Evolutionary conservation across 23 tunicate species (phyloP), one percentile per base, ranked within the genome.

Genomic region (Trididemnum miniatum): DNA sequence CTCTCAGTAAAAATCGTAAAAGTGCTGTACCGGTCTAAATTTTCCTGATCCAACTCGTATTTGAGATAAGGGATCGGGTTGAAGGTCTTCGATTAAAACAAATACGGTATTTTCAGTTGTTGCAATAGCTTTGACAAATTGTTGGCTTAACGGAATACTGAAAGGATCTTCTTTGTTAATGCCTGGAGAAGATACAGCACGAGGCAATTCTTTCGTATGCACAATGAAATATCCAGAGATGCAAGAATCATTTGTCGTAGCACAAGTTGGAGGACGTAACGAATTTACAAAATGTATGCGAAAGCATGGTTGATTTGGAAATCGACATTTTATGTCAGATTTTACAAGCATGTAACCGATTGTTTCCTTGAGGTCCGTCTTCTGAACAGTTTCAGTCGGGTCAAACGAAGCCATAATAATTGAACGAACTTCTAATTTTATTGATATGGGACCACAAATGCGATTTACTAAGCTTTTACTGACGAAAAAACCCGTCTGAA

Each of bases 1-100:
- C n/a, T n/a, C n/a, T n/a, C n/a, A n/a, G n/a, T n/a, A n/a, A n/a
- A n/a, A n/a, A n/a, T n/a, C n/a, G n/a, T n/a, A n/a, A n/a, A n/a
- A n/a, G n/a, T n/a, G n/a, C n/a, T n/a, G n/a, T 44, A 44, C 54
- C 54, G 9, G 9, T 44, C 54, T 44, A 65, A 69, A 82, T 23
- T 65, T 81, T 1, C 49, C 63, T 34, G 40, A 24, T 59, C 54
- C 35, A 1, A 30, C 0, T 67, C 79, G 0, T 59, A 35, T 35
- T 25, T 65, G 35, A 7, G 72, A 24, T 0, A 72, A 37, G 0
- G 80, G 71, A 37, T 89, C 95, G 9, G 32, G 34, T 29, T 91
- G 97, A 66, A 91, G 69, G 34, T 85, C 77, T 66, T 91, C 86
- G 0, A 91, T 49, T 2, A 88, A 20, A 60, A 82, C 52, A 26